Base-by-base conservation (phyloP, 1,140 invertebrate genomes). In the Diorhabda carinulata region DNA sequence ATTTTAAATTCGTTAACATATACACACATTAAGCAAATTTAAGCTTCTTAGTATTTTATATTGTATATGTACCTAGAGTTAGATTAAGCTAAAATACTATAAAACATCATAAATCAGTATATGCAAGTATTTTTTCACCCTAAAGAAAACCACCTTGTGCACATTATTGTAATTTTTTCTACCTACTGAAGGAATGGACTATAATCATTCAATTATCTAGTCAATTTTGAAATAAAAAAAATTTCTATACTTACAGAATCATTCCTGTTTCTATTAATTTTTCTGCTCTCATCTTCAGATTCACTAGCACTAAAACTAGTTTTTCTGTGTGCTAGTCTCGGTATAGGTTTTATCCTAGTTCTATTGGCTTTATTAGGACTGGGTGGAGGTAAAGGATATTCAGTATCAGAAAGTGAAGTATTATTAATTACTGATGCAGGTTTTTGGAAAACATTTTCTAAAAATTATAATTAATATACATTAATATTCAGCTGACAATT, bases 331-430 rank as follows among this genome's bases (percentile, higher is more conserved):
- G 70, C 69, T 41, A 81, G 58, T 59, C 73, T 67, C 2, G 80
- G 79, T 8, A 80, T 66, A 4, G 79, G 74, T 69, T 79, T 80
- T 56, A 81, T 80, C 66, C 79, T 72, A 4, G 66, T 52, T 25
- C 80, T 68, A 71, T 78, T 79, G 8, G 76, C 64, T 72, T 81
- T 81, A 58, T 60, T 80, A 9, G 80, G 79, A 73, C 79, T 81
- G 6, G 71, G 47, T 40, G 80, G 78, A 59, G 76, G 74, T 60
- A 63, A 64, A n/a, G 75, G 73, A 69, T 75, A 73, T 68, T 78
- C 78, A 42, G 65, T 72, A 69, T 78, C 74, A n/a, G 73, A 76
- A n/a, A 56, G 25, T 3, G 57, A 8, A 43, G 25, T 62, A 43
- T 66, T 40, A 25, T n/a, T 41, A 60, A 25, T 60, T 60, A 58